These are phyloP conservation scores for Drosophila hydei DNA, from an alignment of 1,140 invertebrate genomes.

Conservation along the genomic window DNA sequence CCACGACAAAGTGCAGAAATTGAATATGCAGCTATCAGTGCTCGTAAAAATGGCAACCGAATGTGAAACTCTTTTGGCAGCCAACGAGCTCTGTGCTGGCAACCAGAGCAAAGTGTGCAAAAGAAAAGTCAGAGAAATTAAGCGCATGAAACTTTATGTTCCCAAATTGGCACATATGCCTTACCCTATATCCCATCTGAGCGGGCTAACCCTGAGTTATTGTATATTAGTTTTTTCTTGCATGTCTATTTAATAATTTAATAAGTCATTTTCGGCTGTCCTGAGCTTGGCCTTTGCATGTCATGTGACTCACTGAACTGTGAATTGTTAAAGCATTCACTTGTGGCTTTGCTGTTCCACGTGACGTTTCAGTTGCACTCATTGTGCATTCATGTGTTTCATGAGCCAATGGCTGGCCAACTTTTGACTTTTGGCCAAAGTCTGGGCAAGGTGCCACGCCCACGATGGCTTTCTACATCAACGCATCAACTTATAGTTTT, in stretches of 20 bases:
- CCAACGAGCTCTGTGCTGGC: too few relatives aligned
- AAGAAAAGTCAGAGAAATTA: too few relatives aligned
- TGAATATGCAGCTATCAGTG: neutral
- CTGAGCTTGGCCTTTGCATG: neutral
- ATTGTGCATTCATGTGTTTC: slow-evolving; percentile 66
- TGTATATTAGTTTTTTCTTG: too few relatives aligned
- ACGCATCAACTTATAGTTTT: too few relatives aligned
- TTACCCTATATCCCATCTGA: too few relatives aligned
- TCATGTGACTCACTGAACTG: slow-evolving; percentile 57
- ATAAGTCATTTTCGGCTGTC: neutral
- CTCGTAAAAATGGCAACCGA: too few relatives aligned
- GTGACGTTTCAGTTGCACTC: slow-evolving; percentile 68
- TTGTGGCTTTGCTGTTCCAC: slow-evolving; percentile 27
- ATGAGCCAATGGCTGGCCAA: neutral
- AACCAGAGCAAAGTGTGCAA: too few relatives aligned
- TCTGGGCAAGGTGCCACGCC: neutral
- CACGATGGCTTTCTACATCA: too few relatives aligned
- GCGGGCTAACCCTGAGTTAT: too few relatives aligned
- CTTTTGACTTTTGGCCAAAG: slow-evolving; percentile 4
- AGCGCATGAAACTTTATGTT: too few relatives aligned
- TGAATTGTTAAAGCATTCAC: slow-evolving; percentile 63
- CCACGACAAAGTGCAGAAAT: neutral
- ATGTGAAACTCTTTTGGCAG: too few relatives aligned
- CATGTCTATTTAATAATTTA: neutral
- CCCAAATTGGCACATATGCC: too few relatives aligned